phyloP scores from a whole-genome alignment of 2,888 invertebrate genomes.

The Sericinus montela region DNA sequence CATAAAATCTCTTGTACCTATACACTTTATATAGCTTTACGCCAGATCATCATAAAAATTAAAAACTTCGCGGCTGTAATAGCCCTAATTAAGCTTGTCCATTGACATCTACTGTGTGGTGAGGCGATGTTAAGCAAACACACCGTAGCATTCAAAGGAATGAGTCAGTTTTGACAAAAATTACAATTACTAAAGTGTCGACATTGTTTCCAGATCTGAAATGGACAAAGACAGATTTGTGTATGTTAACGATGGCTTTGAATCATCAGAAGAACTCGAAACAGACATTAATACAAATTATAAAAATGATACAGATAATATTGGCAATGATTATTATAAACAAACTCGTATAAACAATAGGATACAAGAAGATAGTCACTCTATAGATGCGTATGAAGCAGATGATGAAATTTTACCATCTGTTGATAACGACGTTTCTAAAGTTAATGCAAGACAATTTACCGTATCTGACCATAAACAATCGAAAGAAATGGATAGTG shows the following conservation, averaged over 20 bases:
- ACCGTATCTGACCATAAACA: background rate
- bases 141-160: too few relatives aligned
- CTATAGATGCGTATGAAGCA: background rate
- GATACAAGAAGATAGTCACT: background rate
- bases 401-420: background rate
- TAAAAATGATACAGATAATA: background rate
- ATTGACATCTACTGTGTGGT: too few relatives aligned
- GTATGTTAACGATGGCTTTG: constrained; percentile 1
- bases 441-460: background rate
- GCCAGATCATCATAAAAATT: too few relatives aligned
- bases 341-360: background rate
- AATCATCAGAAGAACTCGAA: background rate
- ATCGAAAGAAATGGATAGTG: background rate
- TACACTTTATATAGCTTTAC: too few relatives aligned
- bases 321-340: background rate
- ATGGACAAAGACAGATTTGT: background rate
- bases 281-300: background rate
- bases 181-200: too few relatives aligned
- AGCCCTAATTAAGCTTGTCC: too few relatives aligned
- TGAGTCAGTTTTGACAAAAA: too few relatives aligned
- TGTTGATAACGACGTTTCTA: background rate
- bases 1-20: too few relatives aligned
- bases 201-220: background rate
- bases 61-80: too few relatives aligned
- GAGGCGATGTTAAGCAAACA: too few relatives aligned